Base-by-base conservation (phyloP, 2,888 invertebrate genomes). In the Apodemia mormo region DNA sequence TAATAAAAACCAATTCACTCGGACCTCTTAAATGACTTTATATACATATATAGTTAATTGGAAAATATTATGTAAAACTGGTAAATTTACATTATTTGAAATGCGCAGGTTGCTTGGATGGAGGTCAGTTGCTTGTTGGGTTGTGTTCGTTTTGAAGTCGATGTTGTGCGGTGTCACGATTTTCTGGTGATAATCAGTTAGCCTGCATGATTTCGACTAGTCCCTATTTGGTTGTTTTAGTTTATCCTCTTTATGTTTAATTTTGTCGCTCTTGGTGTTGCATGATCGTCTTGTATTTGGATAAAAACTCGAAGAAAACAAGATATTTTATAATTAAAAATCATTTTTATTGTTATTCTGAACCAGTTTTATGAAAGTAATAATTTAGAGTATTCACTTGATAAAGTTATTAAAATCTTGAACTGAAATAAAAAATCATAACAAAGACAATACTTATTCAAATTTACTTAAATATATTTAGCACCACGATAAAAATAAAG, bases 31-130 rank as follows among this genome's bases (percentile, higher is more conserved):
- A 14, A 49, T 49, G 14, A 14, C 49, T 14, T 40, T 9, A 8
- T 49, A 49, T 49, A 49, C 45, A 30, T 33, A 29, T 56, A 29
- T 3, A 33, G 30, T 61, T 61, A 12, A 61, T 33, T 33, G 33
- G 33, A 30, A 33, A 14, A 30, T 30, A 6, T 22, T 56, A 10
- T 61, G 12, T 14, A 61, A 33, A 14, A 61, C 2, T 61, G 33
- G 33, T 29, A 2, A 33, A 61, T 76, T 83, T 78, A 86, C 83
- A 77, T 79, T 78, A 79, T 86, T 91, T 87, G 82, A 83, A 77
- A 84, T 86, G 82, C 80, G 88, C 94, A 94, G 95, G 94, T 94
- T 88, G 94, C 94, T 90, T 94, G 94, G 94, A 94, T 93, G 86
- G 94, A 95, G 95, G 95, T 95, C 88, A 94, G 94, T 95, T 81